phyloP scores from a whole-genome alignment of 2,888 invertebrate genomes.

The Callosobruchus maculatus region DNA sequence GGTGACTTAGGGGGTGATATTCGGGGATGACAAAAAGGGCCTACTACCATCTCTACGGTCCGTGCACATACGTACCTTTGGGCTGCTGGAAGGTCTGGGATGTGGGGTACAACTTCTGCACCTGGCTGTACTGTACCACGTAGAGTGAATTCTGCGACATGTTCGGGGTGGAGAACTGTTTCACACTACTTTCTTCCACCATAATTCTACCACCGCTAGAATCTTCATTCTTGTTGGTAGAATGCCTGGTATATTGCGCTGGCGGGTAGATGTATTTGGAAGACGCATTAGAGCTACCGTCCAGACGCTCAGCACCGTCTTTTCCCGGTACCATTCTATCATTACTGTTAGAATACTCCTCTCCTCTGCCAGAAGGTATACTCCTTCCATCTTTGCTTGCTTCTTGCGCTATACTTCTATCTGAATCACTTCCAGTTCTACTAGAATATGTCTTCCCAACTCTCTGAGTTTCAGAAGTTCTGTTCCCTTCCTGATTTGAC shows the following conservation, averaged over 20 bases:
- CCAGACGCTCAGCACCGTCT: background rate
- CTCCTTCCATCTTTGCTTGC: background rate
- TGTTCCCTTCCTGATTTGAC: background rate
- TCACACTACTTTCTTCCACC: background rate
- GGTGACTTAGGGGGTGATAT: no score
- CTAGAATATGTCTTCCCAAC: background rate
- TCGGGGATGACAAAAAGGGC: no score
- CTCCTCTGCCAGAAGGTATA: background rate
- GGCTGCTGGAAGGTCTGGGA: background rate
- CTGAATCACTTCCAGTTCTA: background rate
- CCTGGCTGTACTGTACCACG: constrained; percentile 39
- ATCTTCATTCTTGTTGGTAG: background rate
- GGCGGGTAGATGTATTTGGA: background rate
- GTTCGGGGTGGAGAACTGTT: constrained; percentile 25
- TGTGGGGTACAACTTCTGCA: constrained; percentile 29
- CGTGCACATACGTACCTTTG: background rate
- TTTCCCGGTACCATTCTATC: background rate
- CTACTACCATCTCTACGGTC: no score
- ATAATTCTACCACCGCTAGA: background rate
- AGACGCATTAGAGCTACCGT: background rate
- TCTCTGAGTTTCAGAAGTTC: background rate
- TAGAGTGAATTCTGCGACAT: constrained; percentile 35
- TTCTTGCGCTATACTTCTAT: background rate
- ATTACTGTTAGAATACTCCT: background rate
- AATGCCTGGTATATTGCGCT: background rate